A percentile compares a stretch with the other conserved stretches of the same genome.
Evolutionary conservation across 2,113 vertebrate species (phyloP).

Genomic region (Tylochromis polylepis): DNA sequence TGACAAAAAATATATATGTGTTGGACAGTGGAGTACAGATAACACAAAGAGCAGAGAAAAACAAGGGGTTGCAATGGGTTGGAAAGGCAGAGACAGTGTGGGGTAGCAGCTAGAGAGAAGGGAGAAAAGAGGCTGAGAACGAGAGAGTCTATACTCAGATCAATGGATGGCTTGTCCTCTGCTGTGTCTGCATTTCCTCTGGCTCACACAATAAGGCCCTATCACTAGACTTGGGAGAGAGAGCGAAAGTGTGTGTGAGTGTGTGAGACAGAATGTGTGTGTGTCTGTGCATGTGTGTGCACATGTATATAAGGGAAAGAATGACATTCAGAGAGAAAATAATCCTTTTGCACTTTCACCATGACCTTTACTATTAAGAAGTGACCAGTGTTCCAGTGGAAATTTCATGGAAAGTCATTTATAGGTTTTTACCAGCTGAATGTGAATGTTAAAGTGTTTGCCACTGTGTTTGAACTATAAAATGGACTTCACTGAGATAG

Average conservation of each 20-base stretch:
- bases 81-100: constrained; percentile 19
- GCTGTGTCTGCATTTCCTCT: constrained; percentile 72
- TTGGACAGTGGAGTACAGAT: constrained; percentile 6
- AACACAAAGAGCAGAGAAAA: constrained; percentile 22
- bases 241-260: not conserved
- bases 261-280: not conserved
- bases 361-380: not conserved
- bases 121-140: constrained; percentile 17
- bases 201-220: constrained; percentile 65
- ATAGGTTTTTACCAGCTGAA: not conserved
- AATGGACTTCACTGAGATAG: not conserved
- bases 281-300: not conserved
- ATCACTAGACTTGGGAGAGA: constrained; percentile 32
- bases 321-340: constrained; percentile 16
- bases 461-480: not conserved
- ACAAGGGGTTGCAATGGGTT: not conserved
- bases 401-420: constrained; percentile 1
- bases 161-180: constrained; percentile 68
- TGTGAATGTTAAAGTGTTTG: not conserved
- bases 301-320: not conserved
- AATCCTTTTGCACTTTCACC: not conserved
- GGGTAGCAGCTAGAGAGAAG: constrained; percentile 22
- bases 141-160: constrained; percentile 53
- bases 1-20: constrained; percentile 18
- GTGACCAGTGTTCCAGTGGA: not conserved